Evolutionary conservation across 2,888 invertebrate species (phyloP), one percentile per base, ranked within the genome.

Genomic region (Kryphioiulus occultus): DNA sequence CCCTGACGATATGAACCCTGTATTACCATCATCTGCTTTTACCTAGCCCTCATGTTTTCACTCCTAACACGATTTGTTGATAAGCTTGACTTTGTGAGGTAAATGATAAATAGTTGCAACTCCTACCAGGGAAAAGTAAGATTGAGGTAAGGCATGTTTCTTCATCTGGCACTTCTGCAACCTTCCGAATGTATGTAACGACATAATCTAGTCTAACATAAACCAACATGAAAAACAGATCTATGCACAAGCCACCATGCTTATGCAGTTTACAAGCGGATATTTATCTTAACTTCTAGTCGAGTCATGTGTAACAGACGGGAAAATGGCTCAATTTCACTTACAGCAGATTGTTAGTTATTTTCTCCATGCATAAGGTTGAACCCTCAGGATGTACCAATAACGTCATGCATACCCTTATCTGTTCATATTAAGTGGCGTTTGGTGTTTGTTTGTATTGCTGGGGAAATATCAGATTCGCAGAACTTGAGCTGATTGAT

Each of bases 251-350:
- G 68, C 22, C 53, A 68, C 22, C 68, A 68, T 68, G 68, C 68
- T 68, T n/a, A 30, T 78, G 78, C 78, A 30, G 15, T 78, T 78
- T 78, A 30, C 78, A 78, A 30, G 78, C 78, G 78, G 78, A 78
- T 78, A 78, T 78, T 78, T 78, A 78, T 78, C 78, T 78, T 78
- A 78, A 78, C 78, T 78, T 78, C 78, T 78, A 30, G 78, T 30
- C 26, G 78, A 78, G 30, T 78, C 78, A 78, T 78, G 78, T 30
- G 30, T 78, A 78, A 78, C 78, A 78, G 78, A 78, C 78, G 78
- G 26, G 30, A 26, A 44, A 68, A 68, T 78, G 15, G 15, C 15
- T 30, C 3, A 12, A 30, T 78, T 78, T 78, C 78, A 26, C 30
- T 78, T 78, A 10, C 0, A 30, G 30, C 15, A 30, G 78, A 30